Percentiles rank a stretch among this genome's conserved stretches.
Evolutionary conservation across 2,888 invertebrate species (phyloP).

Genomic region (Hipparchia sbordonii): DNA sequence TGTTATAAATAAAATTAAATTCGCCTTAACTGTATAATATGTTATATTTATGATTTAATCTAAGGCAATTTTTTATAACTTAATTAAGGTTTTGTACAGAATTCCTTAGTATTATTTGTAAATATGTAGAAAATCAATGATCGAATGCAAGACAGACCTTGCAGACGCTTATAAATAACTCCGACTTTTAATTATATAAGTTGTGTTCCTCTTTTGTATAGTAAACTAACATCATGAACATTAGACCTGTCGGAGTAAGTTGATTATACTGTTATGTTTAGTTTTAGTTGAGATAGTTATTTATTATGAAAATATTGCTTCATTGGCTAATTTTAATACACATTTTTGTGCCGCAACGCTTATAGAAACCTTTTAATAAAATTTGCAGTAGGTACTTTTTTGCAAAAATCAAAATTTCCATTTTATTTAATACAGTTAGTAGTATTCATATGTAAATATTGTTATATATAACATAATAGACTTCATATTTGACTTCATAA

Average conservation of each 20-base stretch:
- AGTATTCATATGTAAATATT: constrained; percentile 25
- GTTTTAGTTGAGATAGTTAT: constrained; percentile 20
- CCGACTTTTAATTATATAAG: constrained; percentile 10
- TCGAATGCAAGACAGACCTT: constrained; percentile 9
- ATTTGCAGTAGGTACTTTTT: neutral
- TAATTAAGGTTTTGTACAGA: constrained; percentile 34
- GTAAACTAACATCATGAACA: constrained; percentile 9
- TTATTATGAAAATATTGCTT: constrained; percentile 19
- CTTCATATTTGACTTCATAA: neutral
- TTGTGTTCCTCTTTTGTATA: constrained; percentile 9
- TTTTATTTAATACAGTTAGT: constrained; percentile 5
- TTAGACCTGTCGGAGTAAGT: neutral
- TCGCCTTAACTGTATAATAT: constrained; percentile 8
- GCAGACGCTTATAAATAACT: constrained; percentile 4
- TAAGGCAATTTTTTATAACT: constrained; percentile 28
- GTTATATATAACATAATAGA: neutral
- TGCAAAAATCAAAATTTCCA: neutral
- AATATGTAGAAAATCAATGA: constrained; percentile 34
- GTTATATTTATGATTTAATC: constrained; percentile 40
- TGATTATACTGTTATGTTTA: constrained; percentile 14
- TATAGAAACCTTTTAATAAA: neutral
- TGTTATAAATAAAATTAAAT: constrained; percentile 39
- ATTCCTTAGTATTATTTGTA: constrained; percentile 34
- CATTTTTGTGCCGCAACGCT: neutral
- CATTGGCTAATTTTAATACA: constrained; percentile 5